These are phyloP conservation scores for Yponomeuta cagnagella DNA, from an alignment of 2,888 invertebrate species.

Conservation along the genomic window DNA sequence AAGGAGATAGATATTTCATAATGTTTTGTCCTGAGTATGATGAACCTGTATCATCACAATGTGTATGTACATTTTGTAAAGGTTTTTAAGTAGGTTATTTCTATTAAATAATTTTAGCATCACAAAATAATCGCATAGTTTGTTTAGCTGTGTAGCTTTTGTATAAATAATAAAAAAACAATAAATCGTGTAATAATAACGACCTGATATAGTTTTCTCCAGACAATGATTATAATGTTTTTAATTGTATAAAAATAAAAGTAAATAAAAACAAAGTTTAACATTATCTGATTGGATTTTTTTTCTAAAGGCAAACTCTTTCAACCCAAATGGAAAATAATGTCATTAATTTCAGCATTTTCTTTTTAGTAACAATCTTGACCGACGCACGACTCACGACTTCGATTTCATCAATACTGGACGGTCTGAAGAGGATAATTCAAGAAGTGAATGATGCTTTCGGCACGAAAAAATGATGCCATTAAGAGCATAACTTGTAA, in stretches of 20 bases:
- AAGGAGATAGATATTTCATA: background rate
- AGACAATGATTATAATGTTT: slow-evolving; percentile 35
- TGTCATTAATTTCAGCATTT: too few relatives aligned
- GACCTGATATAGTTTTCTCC: slow-evolving; percentile 13
- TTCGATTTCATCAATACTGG: too few relatives aligned
- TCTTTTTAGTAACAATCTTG: too few relatives aligned
- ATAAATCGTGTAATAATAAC: background rate
- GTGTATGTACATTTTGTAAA: slow-evolving; percentile 68
- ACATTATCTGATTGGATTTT: slow-evolving; percentile 40
- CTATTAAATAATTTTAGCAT: slow-evolving; percentile 5
- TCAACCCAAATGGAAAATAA: too few relatives aligned
- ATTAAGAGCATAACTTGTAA: too few relatives aligned
- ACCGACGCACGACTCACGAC: too few relatives aligned
- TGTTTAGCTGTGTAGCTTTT: slow-evolving; percentile 20
- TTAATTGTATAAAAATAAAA: slow-evolving; percentile 46
- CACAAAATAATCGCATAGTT: slow-evolving; percentile 25
- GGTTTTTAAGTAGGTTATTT: slow-evolving; percentile 24
- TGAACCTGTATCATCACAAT: slow-evolving; percentile 18
- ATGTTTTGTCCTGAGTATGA: background rate
- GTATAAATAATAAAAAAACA: slow-evolving; percentile 9
- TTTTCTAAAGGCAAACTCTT: background rate
- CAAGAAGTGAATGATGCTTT: too few relatives aligned
- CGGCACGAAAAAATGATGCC: too few relatives aligned
- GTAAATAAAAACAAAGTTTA: slow-evolving; percentile 44
- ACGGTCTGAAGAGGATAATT: too few relatives aligned